Evolutionary conservation across 37 sponge, comb jelly and placozoan species (phyloP).

Genomic region (Cliona cf. orientalis): DNA sequence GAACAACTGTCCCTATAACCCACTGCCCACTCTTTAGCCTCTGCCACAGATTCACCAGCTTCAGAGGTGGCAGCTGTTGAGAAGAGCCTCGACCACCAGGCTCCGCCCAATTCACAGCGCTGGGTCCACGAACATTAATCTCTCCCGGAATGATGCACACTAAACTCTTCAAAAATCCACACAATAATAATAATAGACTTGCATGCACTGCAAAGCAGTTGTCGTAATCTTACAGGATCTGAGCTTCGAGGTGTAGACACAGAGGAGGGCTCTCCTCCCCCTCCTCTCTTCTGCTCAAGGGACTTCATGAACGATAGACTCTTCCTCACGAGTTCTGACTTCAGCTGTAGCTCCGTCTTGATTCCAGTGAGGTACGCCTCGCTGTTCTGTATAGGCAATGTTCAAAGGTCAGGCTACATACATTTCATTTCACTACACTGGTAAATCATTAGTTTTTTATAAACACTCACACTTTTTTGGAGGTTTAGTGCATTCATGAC

Average conservation of each 20-base stretch:
- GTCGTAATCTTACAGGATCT: too few species aligned
- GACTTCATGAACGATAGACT: slow-evolving; percentile 1
- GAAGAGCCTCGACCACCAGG: neutral
- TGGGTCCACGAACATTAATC: neutral
- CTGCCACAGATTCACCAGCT: slow-evolving; percentile 35
- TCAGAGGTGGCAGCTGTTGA: neutral
- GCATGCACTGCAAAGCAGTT: too few species aligned
- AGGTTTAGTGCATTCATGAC: too few species aligned
- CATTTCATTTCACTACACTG: too few species aligned
- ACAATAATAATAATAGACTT: neutral
- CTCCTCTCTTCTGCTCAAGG: too few species aligned
- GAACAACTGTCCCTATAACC: slow-evolving; percentile 30
- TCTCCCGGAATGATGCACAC: slow-evolving; percentile 20
- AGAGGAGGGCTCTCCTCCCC: too few species aligned
- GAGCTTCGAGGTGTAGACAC: too few species aligned
- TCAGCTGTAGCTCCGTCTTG: slow-evolving; percentile 11
- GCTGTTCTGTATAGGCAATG: neutral
- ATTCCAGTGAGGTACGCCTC: slow-evolving; percentile 21
- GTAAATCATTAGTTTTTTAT: too few species aligned
- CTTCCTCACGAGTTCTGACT: slow-evolving; percentile 14
- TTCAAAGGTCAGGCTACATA: neutral
- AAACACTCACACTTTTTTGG: too few species aligned
- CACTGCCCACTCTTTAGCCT: slow-evolving; percentile 29
- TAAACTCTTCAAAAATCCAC: neutral
- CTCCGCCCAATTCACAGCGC: neutral